These are phyloP conservation scores for Drosophila pegasa DNA, from an alignment of 2,888 invertebrate genomes.

Conservation along the genomic window DNA sequence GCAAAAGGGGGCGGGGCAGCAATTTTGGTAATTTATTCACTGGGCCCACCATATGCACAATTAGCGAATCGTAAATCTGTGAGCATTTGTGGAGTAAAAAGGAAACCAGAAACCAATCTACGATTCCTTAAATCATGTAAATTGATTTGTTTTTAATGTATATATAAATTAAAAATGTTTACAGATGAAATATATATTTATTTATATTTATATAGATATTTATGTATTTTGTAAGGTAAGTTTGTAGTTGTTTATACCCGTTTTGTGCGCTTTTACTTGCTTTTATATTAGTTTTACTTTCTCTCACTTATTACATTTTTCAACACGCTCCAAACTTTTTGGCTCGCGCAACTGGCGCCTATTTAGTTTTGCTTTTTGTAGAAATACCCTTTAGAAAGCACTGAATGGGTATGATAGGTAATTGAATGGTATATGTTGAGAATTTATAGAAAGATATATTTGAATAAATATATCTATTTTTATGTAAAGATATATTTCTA, in stretches of 20 bases:
- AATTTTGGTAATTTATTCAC: conserved; percentile 2
- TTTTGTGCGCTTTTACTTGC: not conserved
- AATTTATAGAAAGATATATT: not conserved
- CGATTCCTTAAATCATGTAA: not conserved
- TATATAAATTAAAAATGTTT: too few species aligned
- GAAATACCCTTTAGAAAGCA: not conserved
- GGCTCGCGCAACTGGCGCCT: conserved; percentile 46
- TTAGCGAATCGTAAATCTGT: conserved; percentile 1
- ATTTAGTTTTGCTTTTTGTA: conserved; percentile 33
- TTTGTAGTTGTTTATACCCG: not conserved
- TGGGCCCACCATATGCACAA: conserved; percentile 4
- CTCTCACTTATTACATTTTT: conserved; percentile 61
- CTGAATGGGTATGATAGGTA: not conserved
- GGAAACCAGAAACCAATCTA: not conserved
- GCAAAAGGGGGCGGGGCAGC: not conserved
- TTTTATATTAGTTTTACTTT: conserved; percentile 49
- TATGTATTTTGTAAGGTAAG: conserved; percentile 9
- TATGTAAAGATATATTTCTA: too few species aligned
- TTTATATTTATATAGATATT: not conserved
- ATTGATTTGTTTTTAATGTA: not conserved
- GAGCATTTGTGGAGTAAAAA: not conserved
- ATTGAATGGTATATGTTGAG: not conserved
- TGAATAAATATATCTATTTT: too few species aligned
- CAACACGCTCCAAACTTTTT: conserved; percentile 52
- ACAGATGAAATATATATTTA: not conserved